Percentiles rank a stretch among this genome's conserved stretches.
These are phyloP conservation scores for Phrixothrix hirtus DNA, from an alignment of 2,888 invertebrate species.

Conservation along the genomic window DNA sequence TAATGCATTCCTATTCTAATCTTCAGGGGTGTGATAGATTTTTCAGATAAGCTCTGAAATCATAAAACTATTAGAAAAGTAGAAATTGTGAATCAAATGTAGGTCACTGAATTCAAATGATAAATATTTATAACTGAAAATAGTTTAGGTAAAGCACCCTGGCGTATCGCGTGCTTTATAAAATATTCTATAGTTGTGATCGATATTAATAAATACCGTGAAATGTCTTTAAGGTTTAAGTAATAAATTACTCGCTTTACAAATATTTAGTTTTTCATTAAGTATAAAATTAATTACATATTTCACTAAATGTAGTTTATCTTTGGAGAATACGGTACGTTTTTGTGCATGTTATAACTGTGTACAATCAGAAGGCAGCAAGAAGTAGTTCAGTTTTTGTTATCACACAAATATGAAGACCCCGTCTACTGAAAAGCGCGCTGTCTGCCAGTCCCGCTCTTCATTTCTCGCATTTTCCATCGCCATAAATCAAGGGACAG, in stretches of 20 bases:
- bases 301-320: background rate
- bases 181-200: background rate
- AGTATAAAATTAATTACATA: background rate
- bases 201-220: too few relatives aligned
- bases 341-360: background rate
- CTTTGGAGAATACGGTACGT: background rate
- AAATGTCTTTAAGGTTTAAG: too few relatives aligned
- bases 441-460: conserved; percentile 57
- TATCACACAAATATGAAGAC: conserved; percentile 31
- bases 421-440: conserved; percentile 33
- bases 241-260: too few relatives aligned
- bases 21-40: too few relatives aligned
- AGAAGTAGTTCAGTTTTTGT: conserved; percentile 14
- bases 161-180: background rate
- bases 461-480: conserved; percentile 61
- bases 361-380: conserved; percentile 11
- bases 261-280: too few relatives aligned
- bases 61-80: too few relatives aligned
- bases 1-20: too few relatives aligned
- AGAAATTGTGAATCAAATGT: background rate
- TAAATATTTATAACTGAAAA: background rate
- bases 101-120: background rate
- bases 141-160: background rate
- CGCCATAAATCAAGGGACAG: conserved; percentile 60
- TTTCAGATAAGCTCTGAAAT: too few relatives aligned